Evolutionary conservation across 2,113 vertebrate species (phyloP), one percentile per base, ranked within the genome.

Genomic region (Meriones unguiculatus): DNA sequence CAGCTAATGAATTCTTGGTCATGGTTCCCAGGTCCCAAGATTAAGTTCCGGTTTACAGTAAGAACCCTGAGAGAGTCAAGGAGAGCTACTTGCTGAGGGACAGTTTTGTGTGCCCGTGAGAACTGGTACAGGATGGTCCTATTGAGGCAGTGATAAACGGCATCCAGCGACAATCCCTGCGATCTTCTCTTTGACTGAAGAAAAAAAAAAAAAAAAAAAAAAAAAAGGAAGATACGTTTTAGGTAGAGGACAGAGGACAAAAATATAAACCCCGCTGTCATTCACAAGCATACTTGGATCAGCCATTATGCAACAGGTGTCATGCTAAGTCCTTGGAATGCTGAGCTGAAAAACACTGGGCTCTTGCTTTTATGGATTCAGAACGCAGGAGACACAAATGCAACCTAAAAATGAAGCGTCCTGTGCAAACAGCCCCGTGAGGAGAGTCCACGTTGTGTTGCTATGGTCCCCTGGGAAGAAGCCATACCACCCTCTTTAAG

Each of bases 1-100:
- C 99, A 99, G 97, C 99, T 99, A 98, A 99, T 99, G 98, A 99
- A 99, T 95, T 99, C 99, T 96, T 99, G 99, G 98, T 99, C 99
- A 11, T 99, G 99, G 97, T 99, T 99, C 22, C 99, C 99, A 0
- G 99, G 99, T 4, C 99, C 99, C 38, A 99, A 98, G 97, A 99
- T 99, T 96, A 99, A 98, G 97, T 99, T 99, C 78, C 99, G 99
- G 98, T 99, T 99, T 59, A 99, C 99, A 7, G 99, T 99, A 84
- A 99, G 99, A 38, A 99, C 99, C 64, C 99, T 98, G 75, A 99
- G 98, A 0, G 99, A 99, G 93, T 99, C 99, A 7, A 99, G 98
- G 96, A 99, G 99, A 65, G 99, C 99, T 85, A 99, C 99, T 98
- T 99, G 99, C 98, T 99, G 99, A 1, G 99, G 99, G 0, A 99